A percentile compares a stretch with the other conserved stretches of the same genome.
phyloP scores from a whole-genome alignment of 2,888 invertebrate genomes.

The Apamea anceps region DNA sequence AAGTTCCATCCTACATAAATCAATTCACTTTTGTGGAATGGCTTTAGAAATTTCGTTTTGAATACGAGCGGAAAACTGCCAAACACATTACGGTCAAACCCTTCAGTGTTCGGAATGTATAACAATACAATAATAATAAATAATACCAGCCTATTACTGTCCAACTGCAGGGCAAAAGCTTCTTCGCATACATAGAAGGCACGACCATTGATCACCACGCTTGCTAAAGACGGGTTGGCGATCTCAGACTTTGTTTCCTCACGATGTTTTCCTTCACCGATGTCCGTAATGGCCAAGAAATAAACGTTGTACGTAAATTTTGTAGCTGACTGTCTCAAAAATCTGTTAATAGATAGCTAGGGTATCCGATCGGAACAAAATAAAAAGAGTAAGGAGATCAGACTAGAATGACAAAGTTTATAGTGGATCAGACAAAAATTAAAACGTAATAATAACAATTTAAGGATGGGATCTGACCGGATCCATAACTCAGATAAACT shows the following conservation, averaged over 20 bases:
- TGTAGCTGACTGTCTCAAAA: too few relatives aligned
- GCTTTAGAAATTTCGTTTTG: slow-evolving; percentile 7
- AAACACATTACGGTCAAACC: slow-evolving; percentile 14
- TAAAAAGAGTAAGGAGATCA: too few relatives aligned
- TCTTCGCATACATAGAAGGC: not conserved
- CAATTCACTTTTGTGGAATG: not conserved
- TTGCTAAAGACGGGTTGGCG: not conserved
- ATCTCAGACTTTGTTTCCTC: not conserved
- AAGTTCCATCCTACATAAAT: slow-evolving; percentile 15
- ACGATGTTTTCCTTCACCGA: not conserved
- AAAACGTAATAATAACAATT: too few relatives aligned
- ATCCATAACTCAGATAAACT: not conserved
- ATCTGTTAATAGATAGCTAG: too few relatives aligned
- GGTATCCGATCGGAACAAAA: too few relatives aligned
- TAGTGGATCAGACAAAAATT: too few relatives aligned
- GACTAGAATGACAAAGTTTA: too few relatives aligned
- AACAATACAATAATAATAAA: slow-evolving; percentile 9
- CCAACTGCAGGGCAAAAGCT: not conserved
- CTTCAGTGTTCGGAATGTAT: slow-evolving; percentile 3
- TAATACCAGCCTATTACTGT: not conserved
- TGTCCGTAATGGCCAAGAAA: too few relatives aligned
- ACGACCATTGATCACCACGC: not conserved
- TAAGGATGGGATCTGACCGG: too few relatives aligned
- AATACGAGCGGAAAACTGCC: slow-evolving; percentile 21
- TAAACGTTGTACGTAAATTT: too few relatives aligned